Base-by-base conservation (phyloP, 2,113 vertebrate genomes). In the Chamaetylas fuelleborni region DNA sequence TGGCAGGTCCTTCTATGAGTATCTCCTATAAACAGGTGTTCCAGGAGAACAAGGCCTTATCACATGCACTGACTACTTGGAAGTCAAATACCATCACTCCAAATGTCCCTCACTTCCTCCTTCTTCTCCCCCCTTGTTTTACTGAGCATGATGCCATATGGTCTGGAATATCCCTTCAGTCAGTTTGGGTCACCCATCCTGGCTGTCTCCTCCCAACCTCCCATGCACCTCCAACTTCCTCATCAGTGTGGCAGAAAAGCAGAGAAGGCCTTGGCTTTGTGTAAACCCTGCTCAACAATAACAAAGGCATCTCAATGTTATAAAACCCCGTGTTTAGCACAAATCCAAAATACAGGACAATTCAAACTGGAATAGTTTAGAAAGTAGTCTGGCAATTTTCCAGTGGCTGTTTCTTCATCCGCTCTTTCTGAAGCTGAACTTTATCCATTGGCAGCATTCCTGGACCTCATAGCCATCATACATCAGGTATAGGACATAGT, bases 281-380 rank as follows among this genome's bases (percentile, higher is more conserved):
- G 14, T 0, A 50, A 58, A 6, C 5, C 2, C 48, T 48, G 16
- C 48, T 56, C 25, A 56, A 31, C 36, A 66, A 23, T 34, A 33
- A 73, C 9, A 43, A 33, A 57, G 50, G 14, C 12, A 29, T 14
- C 26, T 51, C 26, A 1, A 9, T 28, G 8, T 33, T 36, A 72
- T 72, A 1, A 1, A 58, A n/a, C 19, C 1, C 33, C 36, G 10
- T 72, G 5, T 4, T 33, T 1, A 50, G 25, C 43, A 58, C 14
- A 66, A 38, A 73, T 24, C 33, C 13, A 45, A 81, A 88, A 51
- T 28, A 51, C 8, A 19, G 6, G 16, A 47, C 12, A 51, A 47
- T 22, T 65, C 33, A 67, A 76, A 51, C 4, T 53, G 18, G 11
- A 83, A 77, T 10, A 82, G 42, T 48, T 23, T 45, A 45, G 45